These are phyloP conservation scores for Hypanus sabinus DNA, from an alignment of 2,113 vertebrate genomes.

Conservation along the genomic window DNA sequence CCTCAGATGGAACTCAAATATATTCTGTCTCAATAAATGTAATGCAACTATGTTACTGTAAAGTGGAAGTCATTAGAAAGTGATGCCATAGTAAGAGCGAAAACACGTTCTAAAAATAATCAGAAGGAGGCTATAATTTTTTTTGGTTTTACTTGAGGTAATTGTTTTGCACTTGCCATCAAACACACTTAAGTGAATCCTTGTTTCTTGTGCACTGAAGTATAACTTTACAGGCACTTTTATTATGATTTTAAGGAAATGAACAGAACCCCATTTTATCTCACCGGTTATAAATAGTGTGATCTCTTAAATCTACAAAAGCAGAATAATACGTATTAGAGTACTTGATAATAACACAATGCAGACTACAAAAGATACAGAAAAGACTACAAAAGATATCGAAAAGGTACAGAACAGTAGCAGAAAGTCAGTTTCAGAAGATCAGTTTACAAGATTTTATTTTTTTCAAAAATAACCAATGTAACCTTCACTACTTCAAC, in stretches of 20 bases:
- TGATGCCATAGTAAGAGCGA: background rate
- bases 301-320: background rate
- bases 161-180: background rate
- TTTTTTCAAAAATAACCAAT: no score
- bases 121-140: background rate
- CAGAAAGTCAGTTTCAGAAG: background rate
- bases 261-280: background rate
- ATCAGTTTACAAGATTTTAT: background rate
- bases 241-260: background rate
- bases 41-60: background rate
- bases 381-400: no score
- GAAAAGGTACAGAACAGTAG: background rate
- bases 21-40: background rate
- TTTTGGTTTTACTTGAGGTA: background rate
- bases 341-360: background rate
- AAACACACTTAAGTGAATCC: background rate
- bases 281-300: background rate
- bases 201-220: background rate
- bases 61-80: background rate
- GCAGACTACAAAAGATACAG: background rate
- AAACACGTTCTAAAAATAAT: background rate
- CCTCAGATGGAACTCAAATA: background rate
- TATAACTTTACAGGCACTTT: background rate
- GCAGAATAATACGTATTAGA: background rate
- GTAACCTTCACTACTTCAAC: no score